Evolutionary conservation across 2,113 vertebrate genomes (phyloP), one percentile per base, ranked within the genome.

Genomic region (Sylvicapra grimmia): DNA sequence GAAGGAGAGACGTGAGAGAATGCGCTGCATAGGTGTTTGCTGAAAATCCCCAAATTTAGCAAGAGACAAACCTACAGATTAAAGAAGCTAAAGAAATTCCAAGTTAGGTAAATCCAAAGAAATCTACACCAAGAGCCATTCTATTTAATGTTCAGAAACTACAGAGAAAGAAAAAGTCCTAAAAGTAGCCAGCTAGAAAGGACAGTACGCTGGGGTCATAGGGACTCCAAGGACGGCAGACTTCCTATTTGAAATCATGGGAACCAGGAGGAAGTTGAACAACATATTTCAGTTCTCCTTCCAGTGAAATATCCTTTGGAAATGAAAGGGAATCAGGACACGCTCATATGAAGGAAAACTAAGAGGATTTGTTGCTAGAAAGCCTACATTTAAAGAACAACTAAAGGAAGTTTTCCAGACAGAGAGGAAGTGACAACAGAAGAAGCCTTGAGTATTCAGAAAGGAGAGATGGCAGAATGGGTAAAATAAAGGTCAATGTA

Each of bases 161-260:
- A 4, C 61, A 56, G 61, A 75, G 61, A 68, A 82, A 29, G 56
- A 51, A 44, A 15, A 59, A 9, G 1, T 36, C 21, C 82, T 11
- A 4, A 87, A 68, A 21, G 29, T 13, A 27, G 33, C 83, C 29
- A 36, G 92, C 23, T 44, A 14, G 54, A 31, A 77, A 53, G 1
- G n/a, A 36, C 0, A 1, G 1, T 4, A 13, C 31, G 8, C 4
- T 3, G 13, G 18, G 40, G 10, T 8, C 27, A 6, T 9, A 19
- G 3, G 0, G 0, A 1, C 44, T 13, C 5, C 0, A 16, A 21
- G 2, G 10, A 29, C 2, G 29, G 33, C 59, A 29, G 72, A 6
- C 21, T 9, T 21, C 61, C 51, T 0, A 1, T 8, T 8, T 0
- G 27, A 29, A 29, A 14, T 27, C 2, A 1, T 4, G 25, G 9